Evolutionary conservation across 2,797 vertebrate genomes (phyloP).

Genomic region (Molossus alvarezi): DNA sequence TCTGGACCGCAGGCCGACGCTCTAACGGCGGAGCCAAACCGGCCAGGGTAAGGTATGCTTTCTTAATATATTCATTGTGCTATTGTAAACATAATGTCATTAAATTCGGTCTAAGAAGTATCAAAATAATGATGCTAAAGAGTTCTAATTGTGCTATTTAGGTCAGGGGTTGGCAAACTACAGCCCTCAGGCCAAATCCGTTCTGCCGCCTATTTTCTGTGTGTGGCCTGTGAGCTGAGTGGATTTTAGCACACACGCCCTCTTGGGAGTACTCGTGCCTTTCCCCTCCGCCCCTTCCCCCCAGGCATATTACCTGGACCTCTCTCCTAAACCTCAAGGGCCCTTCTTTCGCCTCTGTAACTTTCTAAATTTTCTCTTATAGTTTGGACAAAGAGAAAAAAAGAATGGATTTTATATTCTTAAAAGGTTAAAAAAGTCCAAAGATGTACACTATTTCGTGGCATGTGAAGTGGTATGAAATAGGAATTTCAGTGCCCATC

Average conservation of each 20-base stretch:
- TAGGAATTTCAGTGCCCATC: not conserved
- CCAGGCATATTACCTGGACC: not conserved
- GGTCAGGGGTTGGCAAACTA: not conserved
- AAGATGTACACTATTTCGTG: not conserved
- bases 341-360: not conserved
- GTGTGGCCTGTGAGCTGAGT: not conserved
- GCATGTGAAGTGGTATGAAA: not conserved
- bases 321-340: not conserved
- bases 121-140: not conserved
- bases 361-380: not conserved
- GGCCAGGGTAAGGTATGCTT: not conserved
- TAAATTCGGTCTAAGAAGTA: not conserved
- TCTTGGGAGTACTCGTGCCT: not conserved
- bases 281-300: not conserved
- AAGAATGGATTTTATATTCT: constrained; percentile 22
- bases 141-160: not conserved
- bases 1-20: no score
- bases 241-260: not conserved
- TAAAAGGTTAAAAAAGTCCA: not conserved
- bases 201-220: not conserved
- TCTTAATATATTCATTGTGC: not conserved
- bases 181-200: not conserved
- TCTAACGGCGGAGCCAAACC: no score
- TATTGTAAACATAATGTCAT: not conserved
- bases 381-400: not conserved